These are phyloP conservation scores for Myathropa florea DNA, from an alignment of 2,888 invertebrate species.

Conservation along the genomic window DNA sequence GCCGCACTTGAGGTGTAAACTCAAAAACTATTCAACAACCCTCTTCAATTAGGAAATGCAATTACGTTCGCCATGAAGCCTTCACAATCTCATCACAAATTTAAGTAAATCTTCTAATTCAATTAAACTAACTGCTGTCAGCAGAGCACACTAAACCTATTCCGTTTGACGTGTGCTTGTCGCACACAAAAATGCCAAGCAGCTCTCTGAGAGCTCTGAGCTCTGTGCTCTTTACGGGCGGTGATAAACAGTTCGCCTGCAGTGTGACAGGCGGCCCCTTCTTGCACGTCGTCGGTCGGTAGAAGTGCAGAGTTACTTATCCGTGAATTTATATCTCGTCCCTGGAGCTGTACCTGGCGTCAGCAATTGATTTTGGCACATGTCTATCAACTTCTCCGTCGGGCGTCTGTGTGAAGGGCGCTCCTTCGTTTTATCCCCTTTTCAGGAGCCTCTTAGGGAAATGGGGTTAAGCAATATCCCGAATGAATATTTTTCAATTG, in stretches of 20 bases:
- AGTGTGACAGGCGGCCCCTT: conserved; percentile 4
- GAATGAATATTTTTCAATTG: conserved; percentile 8
- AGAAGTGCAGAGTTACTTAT: conserved; percentile 27
- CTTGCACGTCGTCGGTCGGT: not conserved
- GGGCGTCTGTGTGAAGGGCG: not conserved
- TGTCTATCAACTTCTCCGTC: conserved; percentile 7
- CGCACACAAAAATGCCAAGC: conserved; percentile 26
- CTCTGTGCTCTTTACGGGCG: conserved; percentile 14
- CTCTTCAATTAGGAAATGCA: conserved; percentile 47
- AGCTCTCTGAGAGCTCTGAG: not conserved
- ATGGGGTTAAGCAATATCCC: not conserved
- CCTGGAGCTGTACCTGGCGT: conserved; percentile 6
- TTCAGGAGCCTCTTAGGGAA: too few species aligned
- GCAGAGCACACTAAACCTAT: conserved; percentile 29
- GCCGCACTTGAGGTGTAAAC: not conserved
- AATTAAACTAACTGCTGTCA: conserved; percentile 58
- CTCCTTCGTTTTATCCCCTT: not conserved
- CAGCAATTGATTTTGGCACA: not conserved
- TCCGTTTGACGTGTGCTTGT: conserved; percentile 20
- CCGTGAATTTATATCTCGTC: conserved; percentile 7
- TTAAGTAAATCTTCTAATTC: conserved; percentile 51
- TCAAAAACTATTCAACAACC: not conserved
- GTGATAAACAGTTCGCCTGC: conserved; percentile 34
- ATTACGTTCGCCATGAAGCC: conserved; percentile 9
- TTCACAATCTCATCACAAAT: conserved; percentile 16